Percentiles rank a stretch among this genome's conserved stretches.
These are phyloP conservation scores for Acanthis flammea DNA, from an alignment of 2,797 vertebrate species.

Conservation along the genomic window DNA sequence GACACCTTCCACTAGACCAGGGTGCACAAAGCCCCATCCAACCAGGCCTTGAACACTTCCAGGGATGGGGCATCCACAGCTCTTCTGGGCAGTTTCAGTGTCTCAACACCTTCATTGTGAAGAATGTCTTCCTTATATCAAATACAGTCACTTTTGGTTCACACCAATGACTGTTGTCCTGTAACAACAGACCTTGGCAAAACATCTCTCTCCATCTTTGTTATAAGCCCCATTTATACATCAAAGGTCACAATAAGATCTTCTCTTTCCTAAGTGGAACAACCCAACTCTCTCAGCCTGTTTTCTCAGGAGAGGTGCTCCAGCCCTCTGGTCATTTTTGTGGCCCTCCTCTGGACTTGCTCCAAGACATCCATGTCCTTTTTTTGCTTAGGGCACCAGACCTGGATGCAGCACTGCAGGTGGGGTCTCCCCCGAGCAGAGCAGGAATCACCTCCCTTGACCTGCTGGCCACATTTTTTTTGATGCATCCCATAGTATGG, in stretches of 20 bases:
- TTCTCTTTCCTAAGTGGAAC: not conserved
- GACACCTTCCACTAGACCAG: not conserved
- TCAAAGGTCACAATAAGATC: not conserved
- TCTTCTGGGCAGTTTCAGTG: not conserved
- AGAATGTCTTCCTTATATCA: not conserved
- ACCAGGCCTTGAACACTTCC: not conserved
- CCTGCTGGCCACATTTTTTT: not conserved
- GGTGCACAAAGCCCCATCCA: not conserved
- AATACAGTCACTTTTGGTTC: not conserved
- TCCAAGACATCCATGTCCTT: not conserved
- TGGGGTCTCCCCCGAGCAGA: not conserved
- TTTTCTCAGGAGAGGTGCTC: not conserved
- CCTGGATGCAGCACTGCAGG: not conserved
- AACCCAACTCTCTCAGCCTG: not conserved
- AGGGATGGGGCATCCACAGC: not conserved
- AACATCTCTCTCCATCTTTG: not conserved
- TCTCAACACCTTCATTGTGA: not conserved
- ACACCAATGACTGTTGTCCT: not conserved
- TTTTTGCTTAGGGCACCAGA: not conserved
- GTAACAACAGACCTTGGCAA: not conserved
- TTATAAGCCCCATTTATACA: not conserved
- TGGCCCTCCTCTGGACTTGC: fast-evolving
- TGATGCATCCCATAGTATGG: not conserved
- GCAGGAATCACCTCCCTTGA: not conserved
- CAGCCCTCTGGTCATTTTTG: not conserved